Conservation (phyloP, 2,113 vertebrate genomes). For the Channa argus region DNA sequence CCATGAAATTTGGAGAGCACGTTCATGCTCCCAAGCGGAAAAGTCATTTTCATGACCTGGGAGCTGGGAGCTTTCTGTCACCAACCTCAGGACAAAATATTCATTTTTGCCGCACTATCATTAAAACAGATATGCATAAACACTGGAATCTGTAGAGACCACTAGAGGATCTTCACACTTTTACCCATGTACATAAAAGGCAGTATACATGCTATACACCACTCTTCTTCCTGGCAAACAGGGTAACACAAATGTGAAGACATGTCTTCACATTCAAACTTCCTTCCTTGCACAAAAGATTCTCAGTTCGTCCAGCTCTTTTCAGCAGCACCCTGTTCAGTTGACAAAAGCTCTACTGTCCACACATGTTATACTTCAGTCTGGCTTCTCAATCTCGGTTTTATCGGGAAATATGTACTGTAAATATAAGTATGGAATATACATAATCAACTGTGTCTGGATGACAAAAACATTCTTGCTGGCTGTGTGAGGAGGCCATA, state of each 20-base stretch:
- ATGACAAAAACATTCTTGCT: background rate
- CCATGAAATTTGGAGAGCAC: background rate
- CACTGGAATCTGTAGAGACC: constrained; percentile 5
- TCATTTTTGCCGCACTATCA: too few relatives aligned
- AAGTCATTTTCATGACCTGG: background rate
- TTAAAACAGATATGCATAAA: background rate
- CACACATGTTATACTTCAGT: background rate
- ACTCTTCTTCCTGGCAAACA: background rate
- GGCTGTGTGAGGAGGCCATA: background rate
- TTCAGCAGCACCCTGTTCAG: constrained; percentile 8
- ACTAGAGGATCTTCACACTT: constrained; percentile 12
- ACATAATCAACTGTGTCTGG: background rate
- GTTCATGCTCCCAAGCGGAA: background rate
- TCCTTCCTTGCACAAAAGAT: constrained; percentile 21
- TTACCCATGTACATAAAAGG: constrained; percentile 23
- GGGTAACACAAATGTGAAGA: constrained; percentile 6
- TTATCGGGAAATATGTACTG: constrained; percentile 10
- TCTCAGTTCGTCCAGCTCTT: constrained; percentile 23
- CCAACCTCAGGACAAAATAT: background rate
- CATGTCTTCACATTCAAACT: background rate
- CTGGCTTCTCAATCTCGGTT: constrained; percentile 17
- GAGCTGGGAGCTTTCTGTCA: constrained; percentile 6
- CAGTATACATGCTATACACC: background rate
- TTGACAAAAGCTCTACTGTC: constrained; percentile 41
- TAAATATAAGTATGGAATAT: background rate